phyloP scores from a whole-genome alignment of 2,888 invertebrate genomes.

The Macrophya alboannulata region DNA sequence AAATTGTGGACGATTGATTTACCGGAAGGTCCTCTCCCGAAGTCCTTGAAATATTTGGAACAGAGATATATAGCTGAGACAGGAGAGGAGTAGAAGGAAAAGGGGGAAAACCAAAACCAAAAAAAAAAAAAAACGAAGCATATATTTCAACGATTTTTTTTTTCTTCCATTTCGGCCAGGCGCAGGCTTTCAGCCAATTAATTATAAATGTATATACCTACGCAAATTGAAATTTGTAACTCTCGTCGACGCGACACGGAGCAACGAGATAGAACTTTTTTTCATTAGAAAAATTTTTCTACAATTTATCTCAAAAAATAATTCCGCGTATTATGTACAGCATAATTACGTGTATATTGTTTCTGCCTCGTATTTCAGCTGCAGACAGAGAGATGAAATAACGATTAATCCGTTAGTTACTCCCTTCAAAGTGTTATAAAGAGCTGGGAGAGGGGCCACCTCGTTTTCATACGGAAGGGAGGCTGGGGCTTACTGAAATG shows the following conservation, averaged over 20 bases:
- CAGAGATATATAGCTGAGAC: constrained; percentile 41
- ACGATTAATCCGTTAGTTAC: neutral
- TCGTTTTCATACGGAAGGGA: neutral
- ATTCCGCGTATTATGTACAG: neutral
- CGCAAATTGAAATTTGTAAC: constrained; percentile 25
- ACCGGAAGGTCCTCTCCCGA: constrained; percentile 22
- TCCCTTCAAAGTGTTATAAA: neutral
- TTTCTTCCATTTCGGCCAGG: neutral
- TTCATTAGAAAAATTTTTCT: too few species aligned
- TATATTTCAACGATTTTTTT: constrained; percentile 13
- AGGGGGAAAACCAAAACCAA: neutral
- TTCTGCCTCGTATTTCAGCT: neutral
- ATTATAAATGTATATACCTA: constrained; percentile 3
- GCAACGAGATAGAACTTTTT: neutral
- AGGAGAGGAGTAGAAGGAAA: constrained; percentile 15
- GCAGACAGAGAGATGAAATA: neutral
- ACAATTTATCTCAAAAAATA: too few species aligned
- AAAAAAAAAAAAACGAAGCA: constrained; percentile 13
- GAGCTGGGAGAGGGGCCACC: neutral
- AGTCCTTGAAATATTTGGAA: constrained; percentile 45
- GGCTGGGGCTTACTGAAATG: neutral
- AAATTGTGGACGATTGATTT: constrained; percentile 45
- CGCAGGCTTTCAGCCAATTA: constrained; percentile 36
- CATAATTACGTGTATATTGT: neutral
- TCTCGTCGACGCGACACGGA: neutral